Base-by-base conservation (phyloP, 2,888 invertebrate genomes). In the Sturmia bella region DNA sequence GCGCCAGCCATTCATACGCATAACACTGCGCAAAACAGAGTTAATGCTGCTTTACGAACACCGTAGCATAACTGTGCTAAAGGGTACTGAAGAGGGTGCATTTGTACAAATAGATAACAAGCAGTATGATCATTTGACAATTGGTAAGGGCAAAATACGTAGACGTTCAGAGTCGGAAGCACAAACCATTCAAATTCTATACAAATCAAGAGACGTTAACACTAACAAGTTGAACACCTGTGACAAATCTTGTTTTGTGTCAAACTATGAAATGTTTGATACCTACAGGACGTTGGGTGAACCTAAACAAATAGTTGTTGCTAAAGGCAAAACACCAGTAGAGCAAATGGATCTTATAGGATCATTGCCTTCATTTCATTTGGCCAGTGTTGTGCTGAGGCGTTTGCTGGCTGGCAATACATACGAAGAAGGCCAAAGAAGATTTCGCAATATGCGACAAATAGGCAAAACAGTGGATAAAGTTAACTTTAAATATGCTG, bases 241-340 rank as follows among this genome's bases (percentile, higher is more conserved):
- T 66, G 93, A 94, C 85, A 92, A 92, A 2, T 92, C 92, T 0
- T 92, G 93, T 0, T 95, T 94, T 86, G 95, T 95, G 0, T 95
- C 95, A 0, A 92, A 94, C 86, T 96, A 95, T 93, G 95, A 95
- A 85, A 95, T 96, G 93, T 93, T 93, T 86, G 96, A 96, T 86
- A 94, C 94, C 0, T 94, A 93, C 82, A 90, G 91, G 7, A 88
- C 87, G 43, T 85, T 92, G 21, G 37, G 39, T 6, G 57, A 56
- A 11, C 84, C 84, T 1, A 79, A 87, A 19, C 85, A 85, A 12
- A 45, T 84, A 64, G 89, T 75, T 21, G 82, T 86, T 0, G 73
- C 84, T 6, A 83, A 80, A 15, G 39, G 9, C 1, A 84, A 85
- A 13, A 81, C 84, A 5, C 52, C 61, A 9, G 75, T 74, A 1